Percentiles rank a stretch among this genome's conserved stretches.
Evolutionary conservation across 2,113 vertebrate genomes (phyloP).

Genomic region (Seriola dumerili): DNA sequence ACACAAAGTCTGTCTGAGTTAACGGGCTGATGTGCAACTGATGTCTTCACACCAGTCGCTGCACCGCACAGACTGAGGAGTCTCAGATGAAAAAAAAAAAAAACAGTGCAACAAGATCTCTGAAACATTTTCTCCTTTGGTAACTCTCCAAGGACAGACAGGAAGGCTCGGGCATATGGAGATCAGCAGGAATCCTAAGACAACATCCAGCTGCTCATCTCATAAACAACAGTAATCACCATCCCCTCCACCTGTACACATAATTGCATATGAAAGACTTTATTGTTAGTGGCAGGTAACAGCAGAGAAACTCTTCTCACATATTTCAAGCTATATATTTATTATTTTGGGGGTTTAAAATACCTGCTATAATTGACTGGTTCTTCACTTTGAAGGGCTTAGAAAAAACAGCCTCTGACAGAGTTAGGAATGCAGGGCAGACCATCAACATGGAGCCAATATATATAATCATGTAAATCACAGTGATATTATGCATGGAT

Average conservation of each 20-base stretch:
- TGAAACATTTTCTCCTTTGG: constrained; percentile 42
- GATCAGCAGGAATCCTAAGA: constrained; percentile 48
- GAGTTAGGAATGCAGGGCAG: constrained; percentile 34
- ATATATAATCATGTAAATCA: constrained; percentile 50
- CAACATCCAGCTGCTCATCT: constrained; percentile 62
- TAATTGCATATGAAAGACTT: constrained; percentile 37
- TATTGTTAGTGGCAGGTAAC: constrained; percentile 24
- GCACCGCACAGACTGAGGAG: background rate
- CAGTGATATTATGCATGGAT: background rate
- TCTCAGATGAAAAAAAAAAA: constrained; percentile 5
- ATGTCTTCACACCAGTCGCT: constrained; percentile 30
- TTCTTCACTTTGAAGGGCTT: constrained; percentile 19
- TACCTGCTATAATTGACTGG: constrained; percentile 12
- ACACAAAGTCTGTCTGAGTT: constrained; percentile 43
- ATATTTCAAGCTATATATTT: constrained; percentile 16
- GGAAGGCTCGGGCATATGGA: constrained; percentile 23
- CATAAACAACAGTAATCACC: constrained; percentile 59
- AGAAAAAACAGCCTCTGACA: constrained; percentile 28
- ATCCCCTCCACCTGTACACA: constrained; percentile 47
- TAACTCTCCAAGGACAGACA: constrained; percentile 34
- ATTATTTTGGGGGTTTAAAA: constrained; percentile 38
- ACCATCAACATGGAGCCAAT: constrained; percentile 16
- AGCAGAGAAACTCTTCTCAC: constrained; percentile 7
- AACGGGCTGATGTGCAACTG: constrained; percentile 23
- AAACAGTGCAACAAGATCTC: constrained; percentile 40